Percentiles rank a stretch among this genome's conserved stretches.
phyloP scores from a whole-genome alignment of 2,888 invertebrate species.

The Atethmia centrago region DNA sequence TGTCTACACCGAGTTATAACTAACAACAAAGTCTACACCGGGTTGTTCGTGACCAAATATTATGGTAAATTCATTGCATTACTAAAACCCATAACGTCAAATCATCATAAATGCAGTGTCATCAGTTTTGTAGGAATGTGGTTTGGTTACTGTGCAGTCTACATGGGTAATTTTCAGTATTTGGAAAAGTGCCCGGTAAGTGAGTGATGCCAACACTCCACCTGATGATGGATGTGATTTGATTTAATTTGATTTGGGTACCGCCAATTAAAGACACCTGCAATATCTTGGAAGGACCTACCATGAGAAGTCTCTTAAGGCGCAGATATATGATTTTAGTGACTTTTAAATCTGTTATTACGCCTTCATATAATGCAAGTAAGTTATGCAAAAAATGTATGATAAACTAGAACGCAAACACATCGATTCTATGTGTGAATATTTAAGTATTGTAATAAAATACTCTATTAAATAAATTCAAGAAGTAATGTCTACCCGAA shows the following conservation, averaged over 20 bases:
- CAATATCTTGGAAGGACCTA: not conserved
- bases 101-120: not conserved
- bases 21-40: conserved; percentile 5
- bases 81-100: conserved; percentile 10
- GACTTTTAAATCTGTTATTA: no score
- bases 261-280: conserved; percentile 15
- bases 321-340: no score
- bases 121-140: not conserved
- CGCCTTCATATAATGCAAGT: no score
- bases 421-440: no score
- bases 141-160: not conserved
- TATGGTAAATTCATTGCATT: conserved; percentile 19
- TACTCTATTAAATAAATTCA: no score
- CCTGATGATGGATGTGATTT: no score
- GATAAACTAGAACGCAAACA: no score
- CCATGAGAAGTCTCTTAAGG: no score
- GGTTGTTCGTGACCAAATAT: conserved; percentile 3
- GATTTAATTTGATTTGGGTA: no score
- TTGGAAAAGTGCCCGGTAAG: conserved; percentile 26
- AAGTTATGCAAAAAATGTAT: no score
- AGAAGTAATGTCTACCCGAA: no score
- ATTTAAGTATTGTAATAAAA: no score
- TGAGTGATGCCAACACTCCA: conserved; percentile 10
- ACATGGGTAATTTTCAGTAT: not conserved
- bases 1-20: not conserved